phyloP scores from a whole-genome alignment of 2,888 invertebrate species.

The Bombyx huttoni region DNA sequence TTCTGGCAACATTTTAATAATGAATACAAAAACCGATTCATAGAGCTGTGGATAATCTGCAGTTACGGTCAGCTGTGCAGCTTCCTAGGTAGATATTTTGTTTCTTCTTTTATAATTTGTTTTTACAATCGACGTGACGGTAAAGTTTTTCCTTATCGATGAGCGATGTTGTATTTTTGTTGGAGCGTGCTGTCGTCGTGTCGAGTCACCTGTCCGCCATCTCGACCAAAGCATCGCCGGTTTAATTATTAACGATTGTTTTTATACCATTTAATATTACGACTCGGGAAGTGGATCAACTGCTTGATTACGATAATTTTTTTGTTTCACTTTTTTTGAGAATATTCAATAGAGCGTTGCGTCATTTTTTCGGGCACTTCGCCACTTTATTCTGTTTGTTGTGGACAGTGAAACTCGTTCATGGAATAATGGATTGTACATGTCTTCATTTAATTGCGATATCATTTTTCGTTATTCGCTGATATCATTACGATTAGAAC shows the following conservation, averaged over 20 bases:
- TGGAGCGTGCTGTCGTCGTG: conserved; percentile 19
- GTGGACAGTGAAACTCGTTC: conserved; percentile 19
- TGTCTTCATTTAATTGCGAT: neutral
- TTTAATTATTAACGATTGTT: conserved; percentile 64
- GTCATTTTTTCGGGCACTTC: conserved; percentile 36
- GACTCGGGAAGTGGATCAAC: conserved; percentile 62
- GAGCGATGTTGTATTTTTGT: conserved; percentile 35
- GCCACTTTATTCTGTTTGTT: conserved; percentile 30
- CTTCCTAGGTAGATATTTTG: conserved; percentile 61
- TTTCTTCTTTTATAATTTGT: conserved; percentile 64
- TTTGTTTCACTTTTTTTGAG: conserved; percentile 54
- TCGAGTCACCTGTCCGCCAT: conserved; percentile 37
- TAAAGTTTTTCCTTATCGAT: conserved; percentile 40
- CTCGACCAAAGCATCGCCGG: conserved; percentile 44
- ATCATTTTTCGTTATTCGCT: neutral
- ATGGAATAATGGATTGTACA: neutral
- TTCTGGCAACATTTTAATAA: conserved; percentile 36
- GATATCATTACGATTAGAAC: neutral
- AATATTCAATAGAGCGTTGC: conserved; percentile 40
- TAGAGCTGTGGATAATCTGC: conserved; percentile 60
- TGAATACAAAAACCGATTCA: conserved; percentile 46
- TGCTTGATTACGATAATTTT: conserved; percentile 60
- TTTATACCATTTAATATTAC: conserved; percentile 60
- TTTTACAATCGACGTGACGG: conserved; percentile 56
- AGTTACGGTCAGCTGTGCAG: conserved; percentile 64